Evolutionary conservation across 2,888 invertebrate genomes (phyloP).

Genomic region (Spatulosminthurus flaviceps): DNA sequence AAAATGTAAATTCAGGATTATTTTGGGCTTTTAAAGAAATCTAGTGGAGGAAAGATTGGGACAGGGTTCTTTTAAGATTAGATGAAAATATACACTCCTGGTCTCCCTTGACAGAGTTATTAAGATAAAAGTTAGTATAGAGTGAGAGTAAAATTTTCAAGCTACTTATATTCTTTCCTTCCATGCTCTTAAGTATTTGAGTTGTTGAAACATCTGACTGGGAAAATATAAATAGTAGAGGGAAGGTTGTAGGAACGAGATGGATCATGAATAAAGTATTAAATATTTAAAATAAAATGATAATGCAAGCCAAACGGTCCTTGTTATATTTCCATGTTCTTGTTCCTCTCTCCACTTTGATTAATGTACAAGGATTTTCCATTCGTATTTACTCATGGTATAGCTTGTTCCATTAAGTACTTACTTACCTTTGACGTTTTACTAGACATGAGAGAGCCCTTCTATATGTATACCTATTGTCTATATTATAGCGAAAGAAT

Average conservation of each 20-base stretch:
- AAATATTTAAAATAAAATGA: not conserved
- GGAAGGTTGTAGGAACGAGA: not conserved
- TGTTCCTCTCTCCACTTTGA: too few species aligned
- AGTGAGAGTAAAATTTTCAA: too few species aligned
- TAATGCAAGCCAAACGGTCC: not conserved
- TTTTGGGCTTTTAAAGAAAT: too few species aligned
- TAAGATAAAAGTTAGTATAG: too few species aligned
- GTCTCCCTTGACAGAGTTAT: too few species aligned
- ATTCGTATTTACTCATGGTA: not conserved
- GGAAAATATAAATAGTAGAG: not conserved
- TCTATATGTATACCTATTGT: not conserved
- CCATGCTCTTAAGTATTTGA: too few species aligned
- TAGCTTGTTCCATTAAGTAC: too few species aligned
- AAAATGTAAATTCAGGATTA: too few species aligned
- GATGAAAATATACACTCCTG: too few species aligned
- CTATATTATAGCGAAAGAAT: not conserved
- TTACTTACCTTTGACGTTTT: not conserved
- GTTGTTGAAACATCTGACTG: not conserved
- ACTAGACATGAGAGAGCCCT: not conserved
- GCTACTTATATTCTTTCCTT: too few species aligned
- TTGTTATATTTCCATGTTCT: not conserved
- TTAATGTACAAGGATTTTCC: slow-evolving; percentile 28
- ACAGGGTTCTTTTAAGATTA: too few species aligned
- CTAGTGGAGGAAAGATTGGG: too few species aligned
- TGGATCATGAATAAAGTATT: slow-evolving; percentile 8